Conservation (phyloP, 2,113 vertebrate genomes). For the Nothoprocta pentlandii region DNA sequence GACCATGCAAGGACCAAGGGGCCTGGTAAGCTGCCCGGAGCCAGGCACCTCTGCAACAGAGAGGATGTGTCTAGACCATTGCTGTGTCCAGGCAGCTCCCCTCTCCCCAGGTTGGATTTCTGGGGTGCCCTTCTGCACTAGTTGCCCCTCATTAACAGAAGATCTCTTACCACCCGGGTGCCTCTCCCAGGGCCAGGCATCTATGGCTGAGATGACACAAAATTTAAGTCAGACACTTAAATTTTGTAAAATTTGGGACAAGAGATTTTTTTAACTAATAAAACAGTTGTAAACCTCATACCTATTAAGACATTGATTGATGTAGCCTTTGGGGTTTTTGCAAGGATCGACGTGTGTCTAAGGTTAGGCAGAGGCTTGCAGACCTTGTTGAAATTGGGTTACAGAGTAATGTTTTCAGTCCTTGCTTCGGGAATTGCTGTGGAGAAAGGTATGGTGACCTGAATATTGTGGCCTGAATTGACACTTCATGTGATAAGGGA, state of each 20-base stretch:
- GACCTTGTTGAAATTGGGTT: neutral
- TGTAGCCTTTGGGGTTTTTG: neutral
- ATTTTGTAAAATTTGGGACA: neutral
- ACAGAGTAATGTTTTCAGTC: neutral
- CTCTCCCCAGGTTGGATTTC: neutral
- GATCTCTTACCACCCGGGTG: neutral
- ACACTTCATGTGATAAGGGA: neutral
- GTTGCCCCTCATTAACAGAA: neutral
- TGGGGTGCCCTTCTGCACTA: neutral
- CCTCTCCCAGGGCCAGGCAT: neutral
- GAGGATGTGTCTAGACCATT: neutral
- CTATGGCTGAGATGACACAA: neutral
- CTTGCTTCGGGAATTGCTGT: neutral
- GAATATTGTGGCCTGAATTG: conserved; percentile 18
- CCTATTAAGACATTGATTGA: rapidly evolving
- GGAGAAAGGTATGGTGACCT: neutral
- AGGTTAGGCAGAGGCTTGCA: neutral
- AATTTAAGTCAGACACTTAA: neutral
- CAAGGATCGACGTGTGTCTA: neutral
- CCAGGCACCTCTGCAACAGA: neutral
- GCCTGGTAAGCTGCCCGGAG: rapidly evolving
- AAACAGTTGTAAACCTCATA: neutral
- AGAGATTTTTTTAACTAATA: neutral
- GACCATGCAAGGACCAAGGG: neutral
- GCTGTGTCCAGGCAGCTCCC: neutral